Conservation (phyloP, 2,113 vertebrate species). For the Hassar affinis region DNA sequence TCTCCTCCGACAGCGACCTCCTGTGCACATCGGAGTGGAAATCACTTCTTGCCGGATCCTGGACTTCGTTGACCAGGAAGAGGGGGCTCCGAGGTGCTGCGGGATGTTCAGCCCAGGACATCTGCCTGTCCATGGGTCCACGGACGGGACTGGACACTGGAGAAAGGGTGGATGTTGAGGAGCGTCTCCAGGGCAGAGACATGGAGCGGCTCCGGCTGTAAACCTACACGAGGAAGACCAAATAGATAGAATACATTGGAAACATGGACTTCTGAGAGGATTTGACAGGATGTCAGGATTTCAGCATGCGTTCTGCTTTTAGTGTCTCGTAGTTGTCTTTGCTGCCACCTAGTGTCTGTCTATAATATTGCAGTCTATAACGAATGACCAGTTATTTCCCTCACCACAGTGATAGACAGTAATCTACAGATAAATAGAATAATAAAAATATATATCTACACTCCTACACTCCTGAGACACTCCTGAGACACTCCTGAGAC, state of each 20-base stretch:
- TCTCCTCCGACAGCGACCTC: constrained; percentile 75
- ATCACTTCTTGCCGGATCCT: constrained; percentile 74
- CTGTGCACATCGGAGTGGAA: constrained; percentile 76
- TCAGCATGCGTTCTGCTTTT: background rate
- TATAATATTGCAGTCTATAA: no score
- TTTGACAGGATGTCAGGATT: background rate
- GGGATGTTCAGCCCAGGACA: constrained; percentile 66
- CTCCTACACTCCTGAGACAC: no score
- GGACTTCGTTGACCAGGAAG: constrained; percentile 81
- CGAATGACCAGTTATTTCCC: no score
- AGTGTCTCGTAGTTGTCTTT: background rate
- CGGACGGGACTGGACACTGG: constrained; percentile 63
- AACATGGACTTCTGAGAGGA: background rate
- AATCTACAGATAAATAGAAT: background rate
- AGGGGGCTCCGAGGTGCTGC: constrained; percentile 79
- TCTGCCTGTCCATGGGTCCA: constrained; percentile 61
- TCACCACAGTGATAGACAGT: background rate
- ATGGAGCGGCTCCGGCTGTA: constrained; percentile 71
- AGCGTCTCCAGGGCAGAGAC: constrained; percentile 73
- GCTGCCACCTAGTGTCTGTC: constrained; percentile 1
- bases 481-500: no score
- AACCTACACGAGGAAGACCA: constrained; percentile 55
- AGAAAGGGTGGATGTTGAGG: constrained; percentile 54
- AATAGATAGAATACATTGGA: constrained; percentile 23
- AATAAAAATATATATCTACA: no score